Evolutionary conservation across 2,888 invertebrate species (phyloP).

Genomic region (Brachynemurus nebulosus): DNA sequence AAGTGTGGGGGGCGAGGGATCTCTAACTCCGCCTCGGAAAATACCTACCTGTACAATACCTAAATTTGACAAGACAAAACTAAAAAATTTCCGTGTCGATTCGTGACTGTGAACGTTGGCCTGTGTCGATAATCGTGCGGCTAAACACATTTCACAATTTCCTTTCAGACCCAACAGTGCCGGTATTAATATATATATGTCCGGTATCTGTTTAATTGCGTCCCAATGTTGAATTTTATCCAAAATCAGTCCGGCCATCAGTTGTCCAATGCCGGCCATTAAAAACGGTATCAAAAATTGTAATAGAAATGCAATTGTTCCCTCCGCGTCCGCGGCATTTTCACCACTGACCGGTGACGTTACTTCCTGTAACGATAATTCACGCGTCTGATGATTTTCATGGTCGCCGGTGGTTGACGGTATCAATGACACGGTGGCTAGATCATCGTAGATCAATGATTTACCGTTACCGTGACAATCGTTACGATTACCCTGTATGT

Average conservation of each 20-base stretch:
- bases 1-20: too few relatives aligned
- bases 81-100: conserved; percentile 1
- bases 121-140: conserved; percentile 83
- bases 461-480: neutral
- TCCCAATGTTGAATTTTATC: conserved; percentile 83
- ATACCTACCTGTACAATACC: conserved; percentile 3
- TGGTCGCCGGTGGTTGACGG: too few relatives aligned
- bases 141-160: conserved; percentile 89
- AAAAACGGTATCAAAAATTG: conserved; percentile 90
- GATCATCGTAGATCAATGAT: neutral
- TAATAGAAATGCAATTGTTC: conserved; percentile 57
- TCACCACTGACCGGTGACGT: neutral
- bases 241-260: conserved; percentile 84
- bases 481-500: neutral
- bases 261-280: conserved; percentile 90
- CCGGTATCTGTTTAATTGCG: conserved; percentile 66
- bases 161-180: conserved; percentile 84
- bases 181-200: conserved; percentile 82
- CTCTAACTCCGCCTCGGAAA: too few relatives aligned
- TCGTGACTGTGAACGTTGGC: conserved; percentile 45
- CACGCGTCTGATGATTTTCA: neutral
- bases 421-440: too few relatives aligned
- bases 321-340: neutral
- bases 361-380: neutral
- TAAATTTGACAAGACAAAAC: conserved; percentile 3